Conservation (phyloP, 2,888 invertebrate genomes). For the Sialis fuliginosa region DNA sequence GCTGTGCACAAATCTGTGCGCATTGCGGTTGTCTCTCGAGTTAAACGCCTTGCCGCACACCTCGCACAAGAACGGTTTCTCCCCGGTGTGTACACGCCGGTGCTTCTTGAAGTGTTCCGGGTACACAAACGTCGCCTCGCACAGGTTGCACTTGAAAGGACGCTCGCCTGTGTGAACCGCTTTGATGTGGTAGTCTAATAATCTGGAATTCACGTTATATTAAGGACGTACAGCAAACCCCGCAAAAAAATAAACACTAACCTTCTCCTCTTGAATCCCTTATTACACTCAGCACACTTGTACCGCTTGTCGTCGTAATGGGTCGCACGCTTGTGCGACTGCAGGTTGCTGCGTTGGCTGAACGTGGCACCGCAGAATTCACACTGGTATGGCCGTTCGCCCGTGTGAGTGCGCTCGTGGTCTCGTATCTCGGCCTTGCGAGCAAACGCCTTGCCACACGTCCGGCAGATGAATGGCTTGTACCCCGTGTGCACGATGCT, state of each 20-base stretch:
- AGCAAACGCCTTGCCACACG: conserved; percentile 59
- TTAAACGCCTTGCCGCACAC: conserved; percentile 73
- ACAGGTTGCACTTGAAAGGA: conserved; percentile 53
- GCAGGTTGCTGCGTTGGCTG: conserved; percentile 65
- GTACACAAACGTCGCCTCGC: conserved; percentile 64
- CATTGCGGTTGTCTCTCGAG: conserved; percentile 69
- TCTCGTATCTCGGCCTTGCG: conserved; percentile 61
- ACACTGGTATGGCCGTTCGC: conserved; percentile 63
- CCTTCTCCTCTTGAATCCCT: conserved; percentile 50
- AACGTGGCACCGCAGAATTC: conserved; percentile 63
- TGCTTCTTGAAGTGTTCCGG: conserved; percentile 73
- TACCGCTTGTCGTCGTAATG: conserved; percentile 61
- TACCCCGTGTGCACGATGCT: conserved; percentile 61
- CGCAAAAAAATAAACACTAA: conserved; percentile 10
- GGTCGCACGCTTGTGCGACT: conserved; percentile 61
- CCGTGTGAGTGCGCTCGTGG: conserved; percentile 64
- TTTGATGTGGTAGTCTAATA: conserved; percentile 66
- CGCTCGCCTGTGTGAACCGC: conserved; percentile 66
- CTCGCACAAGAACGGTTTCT: conserved; percentile 57
- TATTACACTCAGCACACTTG: conserved; percentile 50
- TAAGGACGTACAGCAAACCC: background rate
- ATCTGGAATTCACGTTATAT: conserved; percentile 21
- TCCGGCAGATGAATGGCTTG: conserved; percentile 49
- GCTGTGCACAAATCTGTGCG: conserved; percentile 69
- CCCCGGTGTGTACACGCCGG: conserved; percentile 57